Percentiles rank a stretch among this genome's conserved stretches.
Evolutionary conservation across 2,797 vertebrate species (phyloP).

Genomic region (Xiphorhynchus erythropygius): DNA sequence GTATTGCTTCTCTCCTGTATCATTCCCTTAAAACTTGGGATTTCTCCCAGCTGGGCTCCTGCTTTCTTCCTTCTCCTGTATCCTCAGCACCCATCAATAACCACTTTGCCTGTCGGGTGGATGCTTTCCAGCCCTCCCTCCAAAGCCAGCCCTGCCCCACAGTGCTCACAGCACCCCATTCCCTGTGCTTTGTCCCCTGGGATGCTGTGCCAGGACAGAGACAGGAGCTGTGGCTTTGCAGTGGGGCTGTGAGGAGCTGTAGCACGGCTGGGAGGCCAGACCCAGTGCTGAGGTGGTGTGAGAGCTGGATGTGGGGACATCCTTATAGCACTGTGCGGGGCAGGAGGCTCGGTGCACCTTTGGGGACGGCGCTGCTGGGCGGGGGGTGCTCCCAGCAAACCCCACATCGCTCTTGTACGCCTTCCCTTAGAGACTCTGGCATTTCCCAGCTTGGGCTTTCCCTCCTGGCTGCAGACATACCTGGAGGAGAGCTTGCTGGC

Average conservation of each 20-base stretch:
- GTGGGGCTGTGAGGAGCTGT: neutral
- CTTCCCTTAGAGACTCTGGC: neutral
- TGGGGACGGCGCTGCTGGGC: neutral
- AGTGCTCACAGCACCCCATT: rapidly evolving
- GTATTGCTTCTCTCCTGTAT: neutral
- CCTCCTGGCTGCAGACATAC: neutral
- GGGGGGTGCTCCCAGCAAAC: neutral
- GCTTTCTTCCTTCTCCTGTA: neutral
- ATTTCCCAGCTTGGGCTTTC: neutral
- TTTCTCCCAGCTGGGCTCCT: neutral
- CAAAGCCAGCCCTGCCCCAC: neutral
- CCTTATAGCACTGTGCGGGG: neutral
- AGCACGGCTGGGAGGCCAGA: neutral
- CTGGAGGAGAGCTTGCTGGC: neutral
- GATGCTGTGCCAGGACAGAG: neutral
- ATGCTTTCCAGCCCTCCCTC: neutral
- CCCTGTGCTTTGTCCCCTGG: neutral
- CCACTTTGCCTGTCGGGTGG: conserved; percentile 72
- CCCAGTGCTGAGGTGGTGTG: rapidly evolving
- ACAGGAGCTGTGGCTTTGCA: neutral
- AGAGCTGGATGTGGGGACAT: neutral
- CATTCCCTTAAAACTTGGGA: neutral
- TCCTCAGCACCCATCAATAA: conserved; percentile 30
- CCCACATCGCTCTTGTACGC: neutral
- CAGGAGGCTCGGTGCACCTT: neutral